Evolutionary conservation across 2,888 invertebrate genomes (phyloP), one percentile per base, ranked within the genome.

Genomic region (Lamellibrachia satsuma): DNA sequence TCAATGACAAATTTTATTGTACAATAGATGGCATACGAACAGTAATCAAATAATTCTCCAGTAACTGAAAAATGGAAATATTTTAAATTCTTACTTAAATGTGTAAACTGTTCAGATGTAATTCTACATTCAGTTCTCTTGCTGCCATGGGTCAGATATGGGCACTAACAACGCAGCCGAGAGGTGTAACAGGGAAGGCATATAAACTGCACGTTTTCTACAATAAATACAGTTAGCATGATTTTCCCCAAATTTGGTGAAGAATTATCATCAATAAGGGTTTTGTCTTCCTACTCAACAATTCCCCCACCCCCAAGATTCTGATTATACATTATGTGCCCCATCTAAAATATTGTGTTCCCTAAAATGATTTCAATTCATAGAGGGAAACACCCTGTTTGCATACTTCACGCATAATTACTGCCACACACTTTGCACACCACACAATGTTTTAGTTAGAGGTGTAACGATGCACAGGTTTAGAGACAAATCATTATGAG

Each of bases 1-100:
- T 75, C 75, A 75, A 75, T 75, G 75, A 75, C 75, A 75, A 75
- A 75, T 75, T 75, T 75, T 75, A 75, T 75, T 75, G 75, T 75
- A 75, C 75, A 39, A 39, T 39, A 39, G 39, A 75, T 75, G 75
- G 75, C 75, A n/a, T 75, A 75, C 75, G n/a, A 75, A 75, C 75
- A 75, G 75, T 75, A 75, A 75, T 15, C 75, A 75, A 75, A 75
- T 75, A 75, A 75, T 75, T 75, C n/a, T 75, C 15, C 75, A 75
- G 6, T 75, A 75, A 75, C 75, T 75, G 75, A 75, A 75, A 60
- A 60, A 7, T 15, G 8, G 6, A 60, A 75, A 75, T 75, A 75
- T 75, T 75, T 75, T 75, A 15, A 75, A 22, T 22, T n/a, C 75
- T 75, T 75, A 75, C 75, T 75, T 75, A 75, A 22, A 75, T 6